These are phyloP conservation scores for Sylvia atricapilla DNA, from an alignment of 2,113 vertebrate genomes.

Conservation along the genomic window DNA sequence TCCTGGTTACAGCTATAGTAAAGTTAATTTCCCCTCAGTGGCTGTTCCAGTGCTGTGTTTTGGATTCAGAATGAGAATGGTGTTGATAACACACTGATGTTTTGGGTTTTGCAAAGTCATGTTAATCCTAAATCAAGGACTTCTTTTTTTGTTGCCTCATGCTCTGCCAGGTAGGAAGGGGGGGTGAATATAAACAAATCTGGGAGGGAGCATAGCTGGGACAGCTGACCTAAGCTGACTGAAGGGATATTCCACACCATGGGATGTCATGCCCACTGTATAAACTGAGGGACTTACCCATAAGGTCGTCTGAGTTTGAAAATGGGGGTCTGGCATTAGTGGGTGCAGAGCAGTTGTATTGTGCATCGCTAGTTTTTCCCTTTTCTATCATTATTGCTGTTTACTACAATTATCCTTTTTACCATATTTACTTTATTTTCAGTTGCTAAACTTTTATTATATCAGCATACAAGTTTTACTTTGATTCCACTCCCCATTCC, in stretches of 20 bases:
- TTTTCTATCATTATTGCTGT: neutral
- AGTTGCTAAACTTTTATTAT: neutral
- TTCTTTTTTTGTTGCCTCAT: neutral
- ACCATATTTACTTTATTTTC: neutral
- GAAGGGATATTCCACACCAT: neutral
- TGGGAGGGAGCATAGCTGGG: neutral
- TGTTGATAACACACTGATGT: neutral
- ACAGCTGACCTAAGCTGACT: neutral
- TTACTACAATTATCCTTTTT: neutral
- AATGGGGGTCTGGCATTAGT: neutral
- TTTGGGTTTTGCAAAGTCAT: neutral
- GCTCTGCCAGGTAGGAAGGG: too few species aligned
- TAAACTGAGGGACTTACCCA: neutral
- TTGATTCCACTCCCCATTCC: neutral
- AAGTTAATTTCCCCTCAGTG: neutral
- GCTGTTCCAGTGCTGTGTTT: neutral
- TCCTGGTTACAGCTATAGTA: neutral
- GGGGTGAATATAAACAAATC: neutral
- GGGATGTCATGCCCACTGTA: neutral
- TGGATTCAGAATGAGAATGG: neutral
- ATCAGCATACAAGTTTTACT: neutral
- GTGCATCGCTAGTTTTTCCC: neutral
- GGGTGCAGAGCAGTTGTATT: neutral
- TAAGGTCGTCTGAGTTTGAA: accelerated
- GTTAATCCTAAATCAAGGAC: neutral